Evolutionary conservation across 2,797 vertebrate species (phyloP), one percentile per base, ranked within the genome.

Genomic region (Anguilla anguilla): DNA sequence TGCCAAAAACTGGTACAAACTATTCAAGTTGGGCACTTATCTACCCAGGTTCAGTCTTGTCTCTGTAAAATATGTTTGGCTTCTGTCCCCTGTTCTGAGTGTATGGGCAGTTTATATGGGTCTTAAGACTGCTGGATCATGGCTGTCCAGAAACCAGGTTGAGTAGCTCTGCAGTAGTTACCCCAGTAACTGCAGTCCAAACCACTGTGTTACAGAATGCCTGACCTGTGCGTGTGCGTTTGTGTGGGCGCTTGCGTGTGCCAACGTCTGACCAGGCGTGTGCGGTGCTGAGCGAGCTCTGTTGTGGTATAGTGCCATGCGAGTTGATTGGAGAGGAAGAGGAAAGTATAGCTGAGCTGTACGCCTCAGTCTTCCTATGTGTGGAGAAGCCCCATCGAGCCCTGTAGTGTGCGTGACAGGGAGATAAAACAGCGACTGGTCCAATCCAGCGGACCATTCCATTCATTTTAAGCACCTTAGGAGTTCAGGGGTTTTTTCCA

Each of bases 301-400:
- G 25, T 49, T 51, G 81, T 28, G 28, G 81, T 83, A 28, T 49
- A 31, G 83, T 84, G 51, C 53, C 83, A 84, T 84, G 51, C 17
- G 83, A 3, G 51, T 53, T 59, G 51, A 55, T 59, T 49, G n/a
- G 11, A 82, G 5, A 9, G 46, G 83, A 57, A 13, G n/a, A 53
- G n/a, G 51, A 84, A 55, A 35, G 51, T 55, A 35, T 53, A 31
- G 25, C 53, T 59, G n/a, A 13, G 81, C 31, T 84, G 46, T 57
- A 13, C 28, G 57, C n/a, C 57, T n/a, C 25, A 53, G 86, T 87
- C 86, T 87, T 87, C 79, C 86, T 64, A 4, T 9, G 81, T 84
- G 83, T 84, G 51, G 22, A 83, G 74, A 82, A 51, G 43, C 46
- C 46, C 79, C 25, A 46, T 82, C 51, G 31, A 15, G 6, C 79